Percentiles rank a stretch among this genome's conserved stretches.
These are phyloP conservation scores for Dryadula phaetusa DNA, from an alignment of 2,888 invertebrate genomes.

Conservation along the genomic window DNA sequence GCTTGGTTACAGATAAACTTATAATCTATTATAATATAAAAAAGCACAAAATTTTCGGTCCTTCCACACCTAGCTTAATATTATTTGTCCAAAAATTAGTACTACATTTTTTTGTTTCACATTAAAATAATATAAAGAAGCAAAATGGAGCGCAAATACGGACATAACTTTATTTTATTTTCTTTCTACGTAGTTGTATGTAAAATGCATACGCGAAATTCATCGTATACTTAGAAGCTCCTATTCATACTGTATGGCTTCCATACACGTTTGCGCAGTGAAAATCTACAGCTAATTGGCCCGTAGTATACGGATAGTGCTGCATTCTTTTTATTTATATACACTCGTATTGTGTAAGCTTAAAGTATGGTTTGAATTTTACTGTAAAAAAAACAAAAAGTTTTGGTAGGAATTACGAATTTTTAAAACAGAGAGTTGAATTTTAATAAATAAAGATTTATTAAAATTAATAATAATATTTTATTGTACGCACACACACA, in stretches of 20 bases:
- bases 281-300: slow-evolving; percentile 13
- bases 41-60: too few relatives aligned
- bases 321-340: slow-evolving; percentile 3
- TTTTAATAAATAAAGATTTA: too few relatives aligned
- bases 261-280: neutral
- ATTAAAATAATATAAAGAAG: neutral
- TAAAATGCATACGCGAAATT: neutral
- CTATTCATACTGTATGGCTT: neutral
- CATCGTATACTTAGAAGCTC: neutral
- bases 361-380: neutral
- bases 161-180: neutral
- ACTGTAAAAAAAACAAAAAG: neutral
- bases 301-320: neutral
- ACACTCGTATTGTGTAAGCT: slow-evolving; percentile 12
- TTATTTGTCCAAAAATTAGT: too few relatives aligned
- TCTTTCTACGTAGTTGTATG: neutral
- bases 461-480: too few relatives aligned
- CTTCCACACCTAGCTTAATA: too few relatives aligned
- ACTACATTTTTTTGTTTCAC: too few relatives aligned
- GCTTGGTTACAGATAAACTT: too few relatives aligned
- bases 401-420: neutral
- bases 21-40: too few relatives aligned
- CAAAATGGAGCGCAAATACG: neutral
- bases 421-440: too few relatives aligned
- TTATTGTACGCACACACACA: too few relatives aligned